phyloP scores from a whole-genome alignment of 2,797 vertebrate genomes.

The Myotis daubentonii region DNA sequence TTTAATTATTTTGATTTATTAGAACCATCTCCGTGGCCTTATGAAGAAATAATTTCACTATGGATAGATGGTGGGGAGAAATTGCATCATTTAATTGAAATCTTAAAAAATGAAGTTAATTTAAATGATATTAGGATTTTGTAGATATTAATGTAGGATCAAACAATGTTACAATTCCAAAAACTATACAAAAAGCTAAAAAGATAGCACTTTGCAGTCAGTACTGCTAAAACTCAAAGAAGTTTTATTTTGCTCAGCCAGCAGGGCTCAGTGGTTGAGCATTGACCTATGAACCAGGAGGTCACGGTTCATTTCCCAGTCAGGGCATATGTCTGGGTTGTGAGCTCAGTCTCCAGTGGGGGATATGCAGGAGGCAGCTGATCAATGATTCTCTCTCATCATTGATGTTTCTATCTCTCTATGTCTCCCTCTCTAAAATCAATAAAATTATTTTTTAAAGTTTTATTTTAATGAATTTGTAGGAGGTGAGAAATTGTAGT shows the following conservation, averaged over 20 bases:
- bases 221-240: not conserved
- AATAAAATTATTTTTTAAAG: too few species aligned
- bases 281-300: too few species aligned
- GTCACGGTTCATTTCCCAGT: too few species aligned
- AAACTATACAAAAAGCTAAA: not conserved
- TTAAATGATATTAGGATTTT: slow-evolving; percentile 25
- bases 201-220: not conserved
- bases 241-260: not conserved
- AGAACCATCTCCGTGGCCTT: not conserved
- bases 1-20: slow-evolving; percentile 16
- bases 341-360: too few species aligned
- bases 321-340: too few species aligned
- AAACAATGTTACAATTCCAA: not conserved
- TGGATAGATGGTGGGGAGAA: not conserved
- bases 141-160: not conserved
- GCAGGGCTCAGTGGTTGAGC: too few species aligned
- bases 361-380: too few species aligned
- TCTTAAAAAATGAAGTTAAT: slow-evolving; percentile 16
- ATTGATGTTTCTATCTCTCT: too few species aligned
- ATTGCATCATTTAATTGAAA: slow-evolving; percentile 2
- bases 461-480: slow-evolving; percentile 27
- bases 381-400: too few species aligned
- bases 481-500: not conserved
- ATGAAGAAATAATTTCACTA: not conserved
- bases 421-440: too few species aligned